phyloP scores from a whole-genome alignment of 2,113 vertebrate species.

The Sarotherodon lohbergeri region DNA sequence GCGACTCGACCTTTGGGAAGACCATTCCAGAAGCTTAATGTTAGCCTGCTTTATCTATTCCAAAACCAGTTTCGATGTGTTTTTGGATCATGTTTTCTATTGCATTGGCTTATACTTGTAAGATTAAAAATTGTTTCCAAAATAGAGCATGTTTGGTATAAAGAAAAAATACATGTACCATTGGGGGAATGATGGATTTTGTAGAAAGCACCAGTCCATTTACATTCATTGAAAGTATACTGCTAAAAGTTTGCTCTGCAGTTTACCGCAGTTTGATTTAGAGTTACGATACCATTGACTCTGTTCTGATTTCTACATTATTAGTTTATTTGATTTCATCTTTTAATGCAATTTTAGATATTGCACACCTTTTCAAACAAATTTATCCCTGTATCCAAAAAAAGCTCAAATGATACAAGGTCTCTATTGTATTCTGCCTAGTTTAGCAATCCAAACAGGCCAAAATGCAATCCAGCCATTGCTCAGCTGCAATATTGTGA shows the following conservation, averaged over 20 bases:
- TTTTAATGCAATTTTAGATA: background rate
- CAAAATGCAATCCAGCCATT: background rate
- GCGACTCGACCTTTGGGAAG: background rate
- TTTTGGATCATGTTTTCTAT: background rate
- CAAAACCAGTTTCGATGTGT: background rate
- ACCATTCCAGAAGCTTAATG: background rate
- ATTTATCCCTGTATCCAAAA: background rate
- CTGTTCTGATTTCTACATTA: background rate
- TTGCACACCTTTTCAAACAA: background rate
- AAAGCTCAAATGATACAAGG: background rate
- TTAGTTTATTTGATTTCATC: background rate
- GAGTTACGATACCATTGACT: background rate
- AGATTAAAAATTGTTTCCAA: background rate
- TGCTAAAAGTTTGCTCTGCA: background rate
- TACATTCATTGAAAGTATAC: background rate
- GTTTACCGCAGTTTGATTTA: background rate
- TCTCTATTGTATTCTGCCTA: background rate
- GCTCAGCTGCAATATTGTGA: background rate
- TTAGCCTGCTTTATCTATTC: background rate
- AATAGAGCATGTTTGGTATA: background rate
- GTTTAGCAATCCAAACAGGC: background rate
- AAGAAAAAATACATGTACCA: background rate
- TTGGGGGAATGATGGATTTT: background rate
- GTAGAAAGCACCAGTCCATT: background rate
- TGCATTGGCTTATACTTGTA: background rate